Evolutionary conservation across 1,140 invertebrate species (phyloP).

Genomic region (Phenacoccus solenopsis): DNA sequence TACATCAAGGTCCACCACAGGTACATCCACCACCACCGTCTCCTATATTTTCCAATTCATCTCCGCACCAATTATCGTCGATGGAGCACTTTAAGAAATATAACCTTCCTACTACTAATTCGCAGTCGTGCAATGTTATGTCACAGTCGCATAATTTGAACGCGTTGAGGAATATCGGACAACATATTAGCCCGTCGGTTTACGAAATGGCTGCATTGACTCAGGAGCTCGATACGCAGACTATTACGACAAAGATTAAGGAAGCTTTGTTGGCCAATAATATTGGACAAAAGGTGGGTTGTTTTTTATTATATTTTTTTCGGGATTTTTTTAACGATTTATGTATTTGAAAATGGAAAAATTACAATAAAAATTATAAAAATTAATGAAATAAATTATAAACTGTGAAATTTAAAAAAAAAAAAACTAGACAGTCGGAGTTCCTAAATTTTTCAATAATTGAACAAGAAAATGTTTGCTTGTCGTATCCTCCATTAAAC

Average conservation of each 20-base stretch:
- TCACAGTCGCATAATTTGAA: conserved; percentile 40
- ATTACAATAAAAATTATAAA: too few species aligned
- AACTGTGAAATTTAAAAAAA: too few species aligned
- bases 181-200: conserved; percentile 51
- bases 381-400: too few species aligned
- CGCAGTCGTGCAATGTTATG: conserved; percentile 19
- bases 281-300: conserved; percentile 81
- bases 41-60: conserved; percentile 45
- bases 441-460: conserved; percentile 86
- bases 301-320: too few species aligned
- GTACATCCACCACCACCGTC: conserved; percentile 36
- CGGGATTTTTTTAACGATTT: too few species aligned
- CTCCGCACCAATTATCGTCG: conserved; percentile 43
- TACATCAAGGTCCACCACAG: conserved; percentile 24
- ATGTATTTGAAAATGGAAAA: too few species aligned
- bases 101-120: conserved; percentile 8
- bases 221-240: conserved; percentile 90
- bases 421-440: too few species aligned
- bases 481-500: conserved; percentile 79
- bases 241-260: conserved; percentile 93
- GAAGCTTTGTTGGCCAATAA: conserved; percentile 92
- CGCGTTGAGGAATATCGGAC: conserved; percentile 21
- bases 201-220: conserved; percentile 95
- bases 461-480: conserved; percentile 86
- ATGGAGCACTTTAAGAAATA: conserved; percentile 25